phyloP scores from a whole-genome alignment of 2,888 invertebrate genomes.

The Callyntrura sp. region DNA sequence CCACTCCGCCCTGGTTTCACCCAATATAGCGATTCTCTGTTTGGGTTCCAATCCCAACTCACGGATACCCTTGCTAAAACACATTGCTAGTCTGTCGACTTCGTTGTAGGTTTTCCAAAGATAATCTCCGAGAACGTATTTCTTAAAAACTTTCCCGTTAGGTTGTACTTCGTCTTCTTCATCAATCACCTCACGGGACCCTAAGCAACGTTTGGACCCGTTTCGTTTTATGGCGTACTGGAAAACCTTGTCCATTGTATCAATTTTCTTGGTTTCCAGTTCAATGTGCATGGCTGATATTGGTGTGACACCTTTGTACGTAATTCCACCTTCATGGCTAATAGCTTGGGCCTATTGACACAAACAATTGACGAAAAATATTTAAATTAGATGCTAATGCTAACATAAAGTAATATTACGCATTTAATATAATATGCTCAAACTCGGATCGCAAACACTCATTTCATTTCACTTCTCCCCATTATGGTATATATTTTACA shows the following conservation, averaged over 20 bases:
- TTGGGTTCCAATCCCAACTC: slow-evolving; percentile 91
- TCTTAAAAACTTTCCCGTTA: slow-evolving; percentile 98
- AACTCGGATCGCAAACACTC: background rate
- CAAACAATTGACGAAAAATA: background rate
- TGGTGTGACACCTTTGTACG: slow-evolving; percentile 90
- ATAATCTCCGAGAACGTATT: slow-evolving; percentile 97
- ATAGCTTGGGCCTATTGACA: slow-evolving; percentile 87
- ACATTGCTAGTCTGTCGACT: slow-evolving; percentile 90
- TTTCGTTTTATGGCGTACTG: slow-evolving; percentile 91
- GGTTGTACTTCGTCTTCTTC: slow-evolving; percentile 98
- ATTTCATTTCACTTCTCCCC: no score
- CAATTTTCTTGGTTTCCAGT: slow-evolving; percentile 91
- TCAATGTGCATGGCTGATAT: slow-evolving; percentile 91
- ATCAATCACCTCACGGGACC: slow-evolving; percentile 95
- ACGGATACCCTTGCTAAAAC: slow-evolving; percentile 94
- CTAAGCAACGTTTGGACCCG: slow-evolving; percentile 92
- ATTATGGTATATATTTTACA: background rate
- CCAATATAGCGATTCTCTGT: slow-evolving; percentile 95
- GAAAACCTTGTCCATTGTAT: slow-evolving; percentile 94
- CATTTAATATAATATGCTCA: no score
- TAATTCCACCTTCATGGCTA: slow-evolving; percentile 86
- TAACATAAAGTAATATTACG: no score
- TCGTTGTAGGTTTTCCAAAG: slow-evolving; percentile 94
- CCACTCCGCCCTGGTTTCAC: slow-evolving; percentile 99
- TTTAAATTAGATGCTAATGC: slow-evolving; percentile 79